Base-by-base conservation (phyloP, 2,113 vertebrate genomes). In the Aviceda subcristata region DNA sequence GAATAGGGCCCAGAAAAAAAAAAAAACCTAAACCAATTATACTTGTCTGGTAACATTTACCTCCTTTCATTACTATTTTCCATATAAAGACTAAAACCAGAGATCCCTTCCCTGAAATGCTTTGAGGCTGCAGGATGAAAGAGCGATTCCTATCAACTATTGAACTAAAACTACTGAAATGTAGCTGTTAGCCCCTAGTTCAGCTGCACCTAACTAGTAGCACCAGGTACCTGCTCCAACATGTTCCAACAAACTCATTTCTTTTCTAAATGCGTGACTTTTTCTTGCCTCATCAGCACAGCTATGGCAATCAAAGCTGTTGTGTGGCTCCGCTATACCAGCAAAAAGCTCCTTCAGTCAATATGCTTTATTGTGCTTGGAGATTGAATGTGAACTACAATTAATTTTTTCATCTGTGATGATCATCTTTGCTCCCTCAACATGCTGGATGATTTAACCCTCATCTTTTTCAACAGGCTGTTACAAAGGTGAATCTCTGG, bases 281-380 rank as follows among this genome's bases (percentile, higher is more conserved):
- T 38, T 39, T 7, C 53, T 64, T 2, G 0, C 32, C 23, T 26
- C 2, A 1, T 30, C 48, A 50, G 86, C 19, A 5, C 51, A 67
- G 34, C 53, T 34, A 0, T 8, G 12, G 32, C 41, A 36, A 34
- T 9, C 64, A 17, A 43, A 77, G 66, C 75, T 83, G 36, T 11
- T 5, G 1, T 13, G 8, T 2, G 73, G 41, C 46, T 38, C 26
- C 11, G 4, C 55, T 6, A 3, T 3, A 48, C 11, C 59, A 66
- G 45, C 24, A 80, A 45, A 60, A 29, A 57, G 1, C 34, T 83
- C 39, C 38, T 27, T 82, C 38, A 11, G 57, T n/a, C 32, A 69
- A 4, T 4, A 12, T 6, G 8, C 32, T 75, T 94, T 83, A 62
- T 50, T 86, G 83, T 74, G 46, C 64, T 56, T 24, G 53, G 64